phyloP scores from a whole-genome alignment of 1,140 invertebrate species.

The Bombus picipes region DNA sequence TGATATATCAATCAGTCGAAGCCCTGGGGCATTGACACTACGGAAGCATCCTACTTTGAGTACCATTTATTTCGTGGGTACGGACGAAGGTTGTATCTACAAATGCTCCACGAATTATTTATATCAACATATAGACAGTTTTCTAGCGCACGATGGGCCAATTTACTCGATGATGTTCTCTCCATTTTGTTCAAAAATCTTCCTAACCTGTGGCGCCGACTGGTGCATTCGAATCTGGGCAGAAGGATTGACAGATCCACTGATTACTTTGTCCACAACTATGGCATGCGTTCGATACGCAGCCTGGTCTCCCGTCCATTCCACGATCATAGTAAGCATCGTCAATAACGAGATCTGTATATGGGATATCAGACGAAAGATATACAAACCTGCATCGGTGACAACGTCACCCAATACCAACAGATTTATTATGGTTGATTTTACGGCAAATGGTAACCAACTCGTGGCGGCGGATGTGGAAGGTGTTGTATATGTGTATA shows the following conservation, averaged over 20 bases:
- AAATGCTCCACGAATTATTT: constrained; percentile 87
- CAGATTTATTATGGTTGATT: constrained; percentile 83
- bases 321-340: constrained; percentile 91
- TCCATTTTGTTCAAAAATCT: constrained; percentile 89
- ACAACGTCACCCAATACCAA: constrained; percentile 80
- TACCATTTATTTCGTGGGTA: constrained; percentile 90
- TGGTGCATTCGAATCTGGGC: constrained; percentile 91
- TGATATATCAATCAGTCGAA: constrained; percentile 83
- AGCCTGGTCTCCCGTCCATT: constrained; percentile 91
- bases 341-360: constrained; percentile 88
- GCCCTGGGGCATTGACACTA: constrained; percentile 85
- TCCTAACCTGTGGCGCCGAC: constrained; percentile 92
- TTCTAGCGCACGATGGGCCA: constrained; percentile 90
- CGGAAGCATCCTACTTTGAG: constrained; percentile 86
- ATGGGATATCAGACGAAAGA: constrained; percentile 88
- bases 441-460: constrained; percentile 86
- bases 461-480: constrained; percentile 86
- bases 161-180: constrained; percentile 91
- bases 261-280: constrained; percentile 84
- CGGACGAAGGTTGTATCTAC: constrained; percentile 92
- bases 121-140: constrained; percentile 87
- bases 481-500: constrained; percentile 86
- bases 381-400: constrained; percentile 85
- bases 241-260: constrained; percentile 85
- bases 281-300: constrained; percentile 86